Conservation (phyloP, 1,140 invertebrate genomes). For the Leptinotarsa lineolata region DNA sequence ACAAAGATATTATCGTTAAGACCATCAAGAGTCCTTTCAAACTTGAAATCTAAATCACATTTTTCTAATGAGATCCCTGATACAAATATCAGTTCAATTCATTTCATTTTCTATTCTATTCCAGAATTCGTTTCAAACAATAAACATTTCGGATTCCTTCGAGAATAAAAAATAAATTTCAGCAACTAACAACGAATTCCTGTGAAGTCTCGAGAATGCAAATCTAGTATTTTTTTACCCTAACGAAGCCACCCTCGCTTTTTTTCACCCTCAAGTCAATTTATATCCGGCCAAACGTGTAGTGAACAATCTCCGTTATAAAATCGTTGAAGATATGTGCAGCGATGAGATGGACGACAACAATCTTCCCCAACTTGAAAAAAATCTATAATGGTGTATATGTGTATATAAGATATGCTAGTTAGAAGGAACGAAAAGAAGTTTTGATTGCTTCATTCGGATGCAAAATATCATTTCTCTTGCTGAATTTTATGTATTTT, state of each 20-base stretch:
- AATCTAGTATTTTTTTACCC: conserved; percentile 55
- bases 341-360: conserved; percentile 31
- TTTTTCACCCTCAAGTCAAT: conserved; percentile 53
- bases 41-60: too few species aligned
- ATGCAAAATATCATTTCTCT: conserved; percentile 31
- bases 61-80: too few species aligned
- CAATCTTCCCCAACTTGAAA: conserved; percentile 53
- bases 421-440: conserved; percentile 53
- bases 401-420: conserved; percentile 55
- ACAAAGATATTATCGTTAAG: too few species aligned
- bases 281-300: conserved; percentile 39
- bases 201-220: conserved; percentile 45
- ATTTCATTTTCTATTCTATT: not conserved
- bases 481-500: conserved; percentile 30
- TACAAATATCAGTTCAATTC: not conserved
- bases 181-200: conserved; percentile 30
- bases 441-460: conserved; percentile 50
- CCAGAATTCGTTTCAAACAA: conserved; percentile 1
- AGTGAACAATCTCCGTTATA: not conserved
- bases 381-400: conserved; percentile 55
- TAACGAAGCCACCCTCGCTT: conserved; percentile 54
- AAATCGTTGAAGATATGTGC: not conserved
- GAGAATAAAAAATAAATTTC: conserved; percentile 30
- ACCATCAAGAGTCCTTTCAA: too few species aligned
- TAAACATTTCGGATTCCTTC: conserved; percentile 11